Evolutionary conservation across 2,113 vertebrate species (phyloP).

Genomic region (Cnemophilus loriae): DNA sequence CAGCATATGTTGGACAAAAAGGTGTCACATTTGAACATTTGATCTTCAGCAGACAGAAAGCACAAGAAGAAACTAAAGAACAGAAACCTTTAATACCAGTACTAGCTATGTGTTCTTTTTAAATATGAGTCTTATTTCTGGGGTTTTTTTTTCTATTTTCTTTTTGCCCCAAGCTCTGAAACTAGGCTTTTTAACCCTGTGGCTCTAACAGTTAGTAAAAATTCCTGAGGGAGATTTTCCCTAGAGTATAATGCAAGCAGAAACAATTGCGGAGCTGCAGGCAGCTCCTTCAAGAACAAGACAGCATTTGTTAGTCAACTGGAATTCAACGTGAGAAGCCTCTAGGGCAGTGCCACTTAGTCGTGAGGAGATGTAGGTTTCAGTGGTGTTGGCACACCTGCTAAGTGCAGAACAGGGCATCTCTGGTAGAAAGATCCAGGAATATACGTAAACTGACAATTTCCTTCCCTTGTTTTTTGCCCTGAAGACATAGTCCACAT

Average conservation of each 20-base stretch:
- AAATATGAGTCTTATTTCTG: not conserved
- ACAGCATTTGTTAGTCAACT: slow-evolving; percentile 16
- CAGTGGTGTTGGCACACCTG: not conserved
- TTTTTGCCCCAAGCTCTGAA: fast-evolving
- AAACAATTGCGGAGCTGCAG: not conserved
- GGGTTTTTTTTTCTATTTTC: fast-evolving
- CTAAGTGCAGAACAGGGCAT: not conserved
- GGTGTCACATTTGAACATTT: not conserved
- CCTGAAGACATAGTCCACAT: not conserved
- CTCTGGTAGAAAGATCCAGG: not conserved
- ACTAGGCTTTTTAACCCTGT: not conserved
- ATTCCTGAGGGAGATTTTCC: not conserved
- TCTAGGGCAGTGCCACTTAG: not conserved
- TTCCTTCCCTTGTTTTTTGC: not conserved
- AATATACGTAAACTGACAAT: not conserved
- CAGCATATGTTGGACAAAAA: not conserved
- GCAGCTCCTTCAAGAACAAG: slow-evolving; percentile 3
- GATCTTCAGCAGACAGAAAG: not conserved
- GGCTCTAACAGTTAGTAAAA: not conserved
- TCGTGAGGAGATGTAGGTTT: not conserved
- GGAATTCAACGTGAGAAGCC: not conserved
- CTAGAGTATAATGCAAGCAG: not conserved
- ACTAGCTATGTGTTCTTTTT: not conserved
- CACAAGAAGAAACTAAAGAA: not conserved
- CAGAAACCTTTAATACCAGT: not conserved